A percentile compares a stretch with the other conserved stretches of the same genome.
Conservation (phyloP, 2,113 vertebrate species). For the Natator depressus region DNA sequence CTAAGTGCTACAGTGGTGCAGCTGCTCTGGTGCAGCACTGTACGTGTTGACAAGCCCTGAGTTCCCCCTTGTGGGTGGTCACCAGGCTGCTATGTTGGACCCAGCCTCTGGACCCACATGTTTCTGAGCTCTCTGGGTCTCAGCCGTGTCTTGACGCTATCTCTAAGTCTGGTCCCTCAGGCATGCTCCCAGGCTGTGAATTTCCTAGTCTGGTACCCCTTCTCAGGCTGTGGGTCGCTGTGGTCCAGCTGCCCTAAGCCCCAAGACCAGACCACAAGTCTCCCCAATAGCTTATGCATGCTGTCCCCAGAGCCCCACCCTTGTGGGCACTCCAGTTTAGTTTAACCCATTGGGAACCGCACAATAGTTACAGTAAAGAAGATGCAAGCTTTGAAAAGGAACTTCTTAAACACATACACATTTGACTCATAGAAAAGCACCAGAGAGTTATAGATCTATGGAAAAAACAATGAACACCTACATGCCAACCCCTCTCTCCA, state of each 20-base stretch:
- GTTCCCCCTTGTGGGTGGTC: neutral
- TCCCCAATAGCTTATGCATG: neutral
- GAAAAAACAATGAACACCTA: neutral
- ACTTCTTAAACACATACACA: neutral
- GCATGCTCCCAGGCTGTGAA: neutral
- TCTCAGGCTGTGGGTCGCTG: neutral
- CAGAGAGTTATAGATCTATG: neutral
- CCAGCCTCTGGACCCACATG: fast-evolving
- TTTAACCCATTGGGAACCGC: neutral
- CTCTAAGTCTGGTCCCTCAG: neutral
- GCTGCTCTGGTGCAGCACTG: no score
- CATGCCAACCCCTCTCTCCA: neutral
- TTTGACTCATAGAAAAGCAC: neutral
- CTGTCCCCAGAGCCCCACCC: neutral
- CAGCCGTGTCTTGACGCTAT: neutral
- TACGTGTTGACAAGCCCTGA: neutral
- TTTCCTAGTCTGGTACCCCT: neutral
- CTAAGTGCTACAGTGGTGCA: neutral
- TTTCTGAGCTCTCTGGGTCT: neutral
- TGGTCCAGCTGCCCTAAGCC: neutral
- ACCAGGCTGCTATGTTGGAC: neutral
- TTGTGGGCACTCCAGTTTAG: neutral
- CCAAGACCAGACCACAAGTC: neutral
- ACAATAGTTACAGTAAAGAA: neutral
- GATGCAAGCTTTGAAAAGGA: neutral